A percentile compares a stretch with the other conserved stretches of the same genome.
These are phyloP conservation scores for Anoplius nigerrimus DNA, from an alignment of 2,888 invertebrate species.

Conservation along the genomic window DNA sequence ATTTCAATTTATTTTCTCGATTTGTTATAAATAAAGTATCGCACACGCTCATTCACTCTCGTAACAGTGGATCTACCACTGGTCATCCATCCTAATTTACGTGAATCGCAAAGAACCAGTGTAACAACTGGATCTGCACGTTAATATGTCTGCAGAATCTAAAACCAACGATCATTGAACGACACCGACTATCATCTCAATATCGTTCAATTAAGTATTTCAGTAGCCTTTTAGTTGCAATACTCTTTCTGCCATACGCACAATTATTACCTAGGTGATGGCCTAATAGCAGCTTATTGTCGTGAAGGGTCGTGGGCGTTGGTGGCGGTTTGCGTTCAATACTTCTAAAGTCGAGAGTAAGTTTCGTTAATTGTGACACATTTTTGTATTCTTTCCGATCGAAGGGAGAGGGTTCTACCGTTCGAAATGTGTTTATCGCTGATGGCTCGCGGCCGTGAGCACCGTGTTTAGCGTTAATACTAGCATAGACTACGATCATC, in stretches of 20 bases:
- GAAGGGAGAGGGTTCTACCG: too few relatives aligned
- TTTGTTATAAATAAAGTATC: constrained; percentile 70
- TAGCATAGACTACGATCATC: too few relatives aligned
- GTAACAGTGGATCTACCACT: constrained; percentile 67
- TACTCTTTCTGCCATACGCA: constrained; percentile 1
- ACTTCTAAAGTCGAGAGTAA: too few relatives aligned
- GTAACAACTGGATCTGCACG: constrained; percentile 41
- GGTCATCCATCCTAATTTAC: constrained; percentile 60
- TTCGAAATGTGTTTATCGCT: too few relatives aligned
- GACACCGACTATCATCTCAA: constrained; percentile 34
- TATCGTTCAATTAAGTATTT: constrained; percentile 55
- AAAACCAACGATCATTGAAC: constrained; percentile 37
- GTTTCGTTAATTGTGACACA: too few relatives aligned
- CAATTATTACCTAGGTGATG: constrained; percentile 27
- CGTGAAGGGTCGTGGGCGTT: not conserved
- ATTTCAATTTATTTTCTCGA: constrained; percentile 57
- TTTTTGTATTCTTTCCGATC: too few relatives aligned
- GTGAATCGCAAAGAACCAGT: constrained; percentile 45
- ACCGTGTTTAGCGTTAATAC: too few relatives aligned
- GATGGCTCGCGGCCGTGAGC: too few relatives aligned
- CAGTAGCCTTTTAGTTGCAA: constrained; percentile 48
- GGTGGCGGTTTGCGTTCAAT: too few relatives aligned
- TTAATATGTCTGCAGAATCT: constrained; percentile 46
- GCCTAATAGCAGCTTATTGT: constrained; percentile 26
- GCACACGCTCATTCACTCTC: constrained; percentile 72